Base-by-base conservation (phyloP, 2,797 vertebrate genomes). In the Cynopterus sphinx region DNA sequence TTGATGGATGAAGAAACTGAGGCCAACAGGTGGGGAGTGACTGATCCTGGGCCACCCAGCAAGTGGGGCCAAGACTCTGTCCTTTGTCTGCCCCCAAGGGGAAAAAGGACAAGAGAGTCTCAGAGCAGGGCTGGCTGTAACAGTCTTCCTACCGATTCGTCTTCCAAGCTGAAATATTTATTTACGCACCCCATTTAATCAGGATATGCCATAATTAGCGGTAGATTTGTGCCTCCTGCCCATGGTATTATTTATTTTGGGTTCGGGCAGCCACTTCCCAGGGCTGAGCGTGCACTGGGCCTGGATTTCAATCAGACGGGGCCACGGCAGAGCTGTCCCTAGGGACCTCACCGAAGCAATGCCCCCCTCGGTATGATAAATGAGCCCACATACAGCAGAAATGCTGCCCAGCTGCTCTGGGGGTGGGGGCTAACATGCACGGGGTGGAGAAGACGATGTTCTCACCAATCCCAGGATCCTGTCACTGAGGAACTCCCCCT, bases 221-320 rank as follows among this genome's bases (percentile, higher is more conserved):
- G 96, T 61, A 86, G 96, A 97, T 97, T 87, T 96, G 97, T 96
- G 97, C 90, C 97, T 98, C 90, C 96, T 96, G 95, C 94, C 74
- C 24, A 2, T 3, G 8, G 81, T 83, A 70, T 97, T 97, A 97
- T 97, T 97, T 95, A 97, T 96, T 95, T 91, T 26, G 3, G 92
- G 84, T 95, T 97, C 9, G 2, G 78, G 90, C 26, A 5, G 87
- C 82, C 93, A 81, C 85, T 90, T 83, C 36, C 78, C n/a, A 4
- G 51, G 65, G 92, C 94, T 1, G 21, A 82, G 79, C 82, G 71
- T 51, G 81, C 51, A 36, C 91, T 26, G 90, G 93, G 91, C 81
- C 87, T 84, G 95, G 96, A 90, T 96, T 96, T 97, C 97, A 94
- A 94, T 97, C 94, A 96, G 87, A 81, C 0, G 43, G 97, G 96